Evolutionary conservation across 2,888 invertebrate species (phyloP).

Genomic region (Minunthozetes semirufus): DNA sequence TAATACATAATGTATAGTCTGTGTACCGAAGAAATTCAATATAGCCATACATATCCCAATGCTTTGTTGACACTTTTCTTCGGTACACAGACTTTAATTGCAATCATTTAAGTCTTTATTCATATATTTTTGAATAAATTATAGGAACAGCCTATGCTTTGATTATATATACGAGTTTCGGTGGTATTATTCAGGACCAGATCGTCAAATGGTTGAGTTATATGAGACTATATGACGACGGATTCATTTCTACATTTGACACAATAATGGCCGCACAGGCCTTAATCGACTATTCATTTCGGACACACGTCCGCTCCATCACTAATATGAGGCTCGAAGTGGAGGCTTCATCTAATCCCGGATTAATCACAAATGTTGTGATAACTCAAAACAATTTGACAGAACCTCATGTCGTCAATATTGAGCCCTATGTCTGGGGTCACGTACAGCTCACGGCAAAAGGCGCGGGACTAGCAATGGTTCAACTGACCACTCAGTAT

Average conservation of each 20-base stretch:
- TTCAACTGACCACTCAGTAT: conserved; percentile 52
- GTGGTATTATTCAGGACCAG: conserved; percentile 49
- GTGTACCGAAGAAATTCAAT: no score
- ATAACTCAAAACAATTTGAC: conserved; percentile 38
- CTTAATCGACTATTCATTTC: conserved; percentile 51
- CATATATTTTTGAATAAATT: background rate
- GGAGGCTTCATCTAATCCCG: conserved; percentile 48
- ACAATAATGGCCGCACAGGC: conserved; percentile 54
- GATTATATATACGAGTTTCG: conserved; percentile 50
- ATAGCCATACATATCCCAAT: no score
- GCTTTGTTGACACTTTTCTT: no score
- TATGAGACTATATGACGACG: conserved; percentile 49
- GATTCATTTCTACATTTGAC: conserved; percentile 52
- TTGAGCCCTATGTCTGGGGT: conserved; percentile 52
- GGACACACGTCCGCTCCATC: conserved; percentile 50
- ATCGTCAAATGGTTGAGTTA: conserved; percentile 51
- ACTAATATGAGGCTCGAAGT: conserved; percentile 49
- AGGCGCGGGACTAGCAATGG: conserved; percentile 54
- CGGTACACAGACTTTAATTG: no score
- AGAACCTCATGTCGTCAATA: conserved; percentile 35
- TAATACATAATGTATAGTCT: no score
- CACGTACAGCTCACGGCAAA: conserved; percentile 52
- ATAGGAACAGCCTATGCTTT: conserved; percentile 54
- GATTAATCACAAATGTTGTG: conserved; percentile 39
- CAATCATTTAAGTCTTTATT: no score